Evolutionary conservation across 1,140 invertebrate species (phyloP).

Genomic region (Penaeus chinensis): DNA sequence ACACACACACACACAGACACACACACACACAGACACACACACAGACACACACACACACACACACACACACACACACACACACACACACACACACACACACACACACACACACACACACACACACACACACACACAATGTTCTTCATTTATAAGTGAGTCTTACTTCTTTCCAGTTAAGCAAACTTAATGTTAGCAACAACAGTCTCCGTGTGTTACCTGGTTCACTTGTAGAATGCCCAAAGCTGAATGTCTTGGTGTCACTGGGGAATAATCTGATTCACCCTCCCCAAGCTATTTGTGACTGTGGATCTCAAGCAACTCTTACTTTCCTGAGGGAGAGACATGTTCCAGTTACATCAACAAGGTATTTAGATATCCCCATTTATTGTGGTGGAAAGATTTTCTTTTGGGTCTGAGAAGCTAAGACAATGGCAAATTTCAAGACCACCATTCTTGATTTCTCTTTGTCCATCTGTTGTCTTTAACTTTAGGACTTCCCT

Average conservation of each 20-base stretch:
- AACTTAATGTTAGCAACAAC: slow-evolving; percentile 60
- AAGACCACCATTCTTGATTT: too few species aligned
- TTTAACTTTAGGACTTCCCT: too few species aligned
- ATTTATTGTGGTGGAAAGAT: too few species aligned
- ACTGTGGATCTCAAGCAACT: slow-evolving; percentile 48
- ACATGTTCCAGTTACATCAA: background rate
- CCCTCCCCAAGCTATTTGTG: slow-evolving; percentile 60
- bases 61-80: too few species aligned
- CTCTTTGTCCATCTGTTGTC: too few species aligned
- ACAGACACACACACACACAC: too few species aligned
- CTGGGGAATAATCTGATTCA: slow-evolving; percentile 60
- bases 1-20: too few species aligned
- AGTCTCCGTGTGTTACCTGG: slow-evolving; percentile 49
- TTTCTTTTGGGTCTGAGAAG: too few species aligned
- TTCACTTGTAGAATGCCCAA: slow-evolving; percentile 42
- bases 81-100: too few species aligned
- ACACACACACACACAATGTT: background rate
- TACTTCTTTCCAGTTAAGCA: slow-evolving; percentile 49
- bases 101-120: too few species aligned
- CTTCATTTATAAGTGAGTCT: background rate
- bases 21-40: too few species aligned
- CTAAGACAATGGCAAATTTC: too few species aligned
- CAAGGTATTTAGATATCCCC: slow-evolving; percentile 10
- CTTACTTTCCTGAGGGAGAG: slow-evolving; percentile 42
- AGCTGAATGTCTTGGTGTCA: slow-evolving; percentile 50